Conservation (phyloP, 1,140 invertebrate species). For the Drosophila triauraria region DNA sequence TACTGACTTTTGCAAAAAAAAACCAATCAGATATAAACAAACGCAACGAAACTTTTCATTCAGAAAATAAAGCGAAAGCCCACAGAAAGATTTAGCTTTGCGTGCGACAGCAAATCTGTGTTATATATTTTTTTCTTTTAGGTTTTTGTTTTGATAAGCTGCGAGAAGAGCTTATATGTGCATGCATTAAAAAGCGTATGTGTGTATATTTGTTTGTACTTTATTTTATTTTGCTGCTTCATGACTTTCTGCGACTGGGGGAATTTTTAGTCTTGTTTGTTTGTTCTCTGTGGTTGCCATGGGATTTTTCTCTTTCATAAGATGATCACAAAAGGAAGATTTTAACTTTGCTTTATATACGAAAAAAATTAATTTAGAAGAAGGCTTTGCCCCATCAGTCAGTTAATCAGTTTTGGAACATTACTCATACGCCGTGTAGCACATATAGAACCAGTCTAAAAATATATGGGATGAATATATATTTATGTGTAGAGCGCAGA, state of each 20-base stretch:
- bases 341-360: neutral
- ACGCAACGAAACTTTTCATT: neutral
- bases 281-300: conserved; percentile 12
- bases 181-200: conserved; percentile 11
- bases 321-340: conserved; percentile 1
- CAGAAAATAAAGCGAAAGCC: neutral
- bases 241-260: conserved; percentile 17
- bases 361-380: neutral
- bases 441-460: conserved; percentile 55
- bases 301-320: conserved; percentile 8
- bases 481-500: conserved; percentile 6
- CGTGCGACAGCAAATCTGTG: conserved; percentile 15
- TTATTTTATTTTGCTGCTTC: conserved; percentile 22
- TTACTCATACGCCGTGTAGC: conserved; percentile 49
- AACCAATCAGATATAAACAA: neutral
- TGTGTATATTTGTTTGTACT: conserved; percentile 19
- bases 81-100: conserved; percentile 8
- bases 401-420: conserved; percentile 46
- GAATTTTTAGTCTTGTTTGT: conserved; percentile 32
- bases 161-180: conserved; percentile 11
- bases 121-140: conserved; percentile 3
- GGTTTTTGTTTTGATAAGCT: conserved; percentile 46
- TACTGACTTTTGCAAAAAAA: neutral
- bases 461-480: conserved; percentile 50
- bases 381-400: neutral